Base-by-base conservation (phyloP, 2,797 vertebrate genomes). In the Thripadectes ignobilis region DNA sequence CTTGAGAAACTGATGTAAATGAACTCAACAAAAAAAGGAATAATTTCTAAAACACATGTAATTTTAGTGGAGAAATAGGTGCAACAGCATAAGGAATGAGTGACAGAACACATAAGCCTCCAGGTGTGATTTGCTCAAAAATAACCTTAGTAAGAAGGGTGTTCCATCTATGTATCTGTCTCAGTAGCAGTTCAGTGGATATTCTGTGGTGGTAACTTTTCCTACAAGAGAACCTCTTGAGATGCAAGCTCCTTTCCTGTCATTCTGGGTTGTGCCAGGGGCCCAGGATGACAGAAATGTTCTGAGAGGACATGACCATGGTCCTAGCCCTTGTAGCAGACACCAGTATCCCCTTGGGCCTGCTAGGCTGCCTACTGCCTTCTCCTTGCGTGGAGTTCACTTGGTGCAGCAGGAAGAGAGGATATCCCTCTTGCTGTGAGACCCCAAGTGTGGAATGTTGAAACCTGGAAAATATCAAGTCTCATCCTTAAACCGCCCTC, bases 381-480 rank as follows among this genome's bases (percentile, higher is more conserved):
- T 5, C 36, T 66, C 6, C 55, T 85, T 3, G 0, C 4, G 0
- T 13, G 15, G 22, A 58, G 51, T 6, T 51, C 39, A 9, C 45
- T 26, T 34, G 30, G 15, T 46, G 45, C 49, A 38, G 75, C 82
- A 81, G 74, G 29, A 79, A 55, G n/a, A 74, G 45, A 69, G 7
- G 21, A 57, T 34, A 38, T 34, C 18, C 20, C 26, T 61, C 57
- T 68, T 80, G 41, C 30, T 66, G 23, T 39, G 57, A 57, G 36
- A 63, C 19, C 19, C 26, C 19, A 16, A 3, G 0, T 15, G 29
- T 63, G 46, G 71, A 83, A 61, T 38, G 20, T 59, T 34, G 29
- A 59, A 76, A 69, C 11, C 20, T 55, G 45, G 52, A 78, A 61
- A 27, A 24, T 8, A 63, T 6, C 15, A 69, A 36, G 34, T 7